These are phyloP conservation scores for Tetragonula carbonaria DNA, from an alignment of 2,888 invertebrate species.

Conservation along the genomic window DNA sequence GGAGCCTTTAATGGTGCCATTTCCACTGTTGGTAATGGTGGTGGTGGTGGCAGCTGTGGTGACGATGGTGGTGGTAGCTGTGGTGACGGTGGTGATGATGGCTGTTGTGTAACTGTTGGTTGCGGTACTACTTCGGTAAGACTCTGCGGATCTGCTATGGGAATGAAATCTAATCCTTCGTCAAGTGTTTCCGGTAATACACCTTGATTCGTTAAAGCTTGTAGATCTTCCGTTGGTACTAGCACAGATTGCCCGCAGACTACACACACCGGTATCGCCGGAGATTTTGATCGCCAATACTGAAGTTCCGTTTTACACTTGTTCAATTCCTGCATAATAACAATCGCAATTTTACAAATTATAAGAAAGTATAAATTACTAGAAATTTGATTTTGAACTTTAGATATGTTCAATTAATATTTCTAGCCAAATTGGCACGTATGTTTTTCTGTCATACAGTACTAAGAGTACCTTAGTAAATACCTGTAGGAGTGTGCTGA, in stretches of 20 bases:
- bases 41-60: slow-evolving; percentile 27
- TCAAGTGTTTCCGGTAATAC: slow-evolving; percentile 86
- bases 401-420: slow-evolving; percentile 2
- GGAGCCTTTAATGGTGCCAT: slow-evolving; percentile 82
- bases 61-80: slow-evolving; percentile 56
- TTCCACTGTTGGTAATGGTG: slow-evolving; percentile 67
- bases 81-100: slow-evolving; percentile 44
- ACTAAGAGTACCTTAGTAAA: slow-evolving; percentile 79
- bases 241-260: slow-evolving; percentile 89
- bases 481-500: slow-evolving; percentile 93
- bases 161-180: slow-evolving; percentile 82
- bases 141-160: slow-evolving; percentile 82
- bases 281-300: slow-evolving; percentile 95
- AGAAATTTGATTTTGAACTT: slow-evolving; percentile 13
- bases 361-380: neutral
- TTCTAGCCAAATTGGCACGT: neutral
- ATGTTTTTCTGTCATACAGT: slow-evolving; percentile 7
- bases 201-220: slow-evolving; percentile 87
- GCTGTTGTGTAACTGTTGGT: slow-evolving; percentile 61
- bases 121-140: slow-evolving; percentile 75
- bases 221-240: slow-evolving; percentile 86
- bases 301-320: slow-evolving; percentile 96
- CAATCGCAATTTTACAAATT: neutral
- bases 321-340: slow-evolving; percentile 89
- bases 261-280: slow-evolving; percentile 90